Percentiles rank a stretch among this genome's conserved stretches.
phyloP scores from a whole-genome alignment of 2,888 invertebrate genomes.

The Terebella lapidaria region DNA sequence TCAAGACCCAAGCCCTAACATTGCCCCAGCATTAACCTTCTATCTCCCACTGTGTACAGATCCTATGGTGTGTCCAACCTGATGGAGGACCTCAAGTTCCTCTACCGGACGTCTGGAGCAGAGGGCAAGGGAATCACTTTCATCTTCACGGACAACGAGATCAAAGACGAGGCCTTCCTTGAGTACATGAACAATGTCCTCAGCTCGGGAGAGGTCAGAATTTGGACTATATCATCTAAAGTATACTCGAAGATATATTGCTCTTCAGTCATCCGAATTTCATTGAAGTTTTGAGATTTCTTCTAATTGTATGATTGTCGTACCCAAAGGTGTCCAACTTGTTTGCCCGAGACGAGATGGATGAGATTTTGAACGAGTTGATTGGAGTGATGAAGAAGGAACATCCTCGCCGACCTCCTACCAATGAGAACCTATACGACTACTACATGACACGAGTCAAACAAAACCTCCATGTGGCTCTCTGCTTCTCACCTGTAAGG shows the following conservation, averaged over 20 bases:
- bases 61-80: constrained; percentile 93
- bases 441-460: constrained; percentile 86
- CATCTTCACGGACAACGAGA: constrained; percentile 92
- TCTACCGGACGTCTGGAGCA: constrained; percentile 91
- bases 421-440: constrained; percentile 88
- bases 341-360: constrained; percentile 79
- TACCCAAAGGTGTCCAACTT: constrained; percentile 28
- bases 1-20: too few relatives aligned
- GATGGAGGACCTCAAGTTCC: constrained; percentile 84
- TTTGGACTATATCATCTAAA: not conserved
- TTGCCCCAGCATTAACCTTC: too few relatives aligned
- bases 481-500: constrained; percentile 88
- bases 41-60: too few relatives aligned
- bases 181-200: constrained; percentile 94
- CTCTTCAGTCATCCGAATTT: too few relatives aligned
- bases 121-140: constrained; percentile 96
- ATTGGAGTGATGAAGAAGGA: constrained; percentile 90
- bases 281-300: too few relatives aligned
- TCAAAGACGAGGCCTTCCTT: constrained; percentile 95
- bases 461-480: constrained; percentile 87
- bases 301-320: too few relatives aligned
- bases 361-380: constrained; percentile 88
- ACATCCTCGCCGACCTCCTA: constrained; percentile 80
- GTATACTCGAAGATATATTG: too few relatives aligned
- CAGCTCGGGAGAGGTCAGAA: constrained; percentile 64